phyloP scores from a whole-genome alignment of 2,113 vertebrate genomes.

The Festucalex cinctus region DNA sequence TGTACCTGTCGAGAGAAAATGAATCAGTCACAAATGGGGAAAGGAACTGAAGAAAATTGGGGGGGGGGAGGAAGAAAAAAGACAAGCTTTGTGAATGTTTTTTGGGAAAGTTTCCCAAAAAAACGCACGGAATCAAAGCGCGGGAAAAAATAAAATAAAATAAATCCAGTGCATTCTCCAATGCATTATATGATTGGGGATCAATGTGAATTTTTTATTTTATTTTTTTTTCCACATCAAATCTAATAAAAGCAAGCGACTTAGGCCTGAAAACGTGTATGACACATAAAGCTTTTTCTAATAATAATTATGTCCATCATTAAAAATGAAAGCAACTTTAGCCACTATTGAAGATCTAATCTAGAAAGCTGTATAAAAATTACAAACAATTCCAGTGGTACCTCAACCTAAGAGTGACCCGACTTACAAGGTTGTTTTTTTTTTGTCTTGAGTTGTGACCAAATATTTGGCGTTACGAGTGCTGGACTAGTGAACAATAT shows the following conservation, averaged over 20 bases:
- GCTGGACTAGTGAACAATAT: background rate
- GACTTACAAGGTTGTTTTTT: background rate
- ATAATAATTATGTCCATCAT: background rate
- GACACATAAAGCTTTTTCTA: background rate
- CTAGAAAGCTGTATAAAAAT: background rate
- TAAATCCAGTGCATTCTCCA: background rate
- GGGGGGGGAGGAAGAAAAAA: background rate
- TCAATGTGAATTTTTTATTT: background rate
- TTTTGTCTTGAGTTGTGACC: background rate
- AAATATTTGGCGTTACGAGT: background rate
- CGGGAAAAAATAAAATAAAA: background rate
- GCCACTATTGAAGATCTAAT: background rate
- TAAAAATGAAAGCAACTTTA: background rate
- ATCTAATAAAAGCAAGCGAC: constrained; percentile 4
- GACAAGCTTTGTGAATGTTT: background rate
- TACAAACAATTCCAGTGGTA: background rate
- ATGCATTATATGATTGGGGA: background rate
- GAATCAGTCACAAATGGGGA: constrained; percentile 9
- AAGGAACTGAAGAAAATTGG: no score
- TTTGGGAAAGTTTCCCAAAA: background rate
- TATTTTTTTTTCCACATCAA: background rate
- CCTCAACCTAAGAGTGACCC: background rate
- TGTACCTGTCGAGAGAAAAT: constrained; percentile 41
- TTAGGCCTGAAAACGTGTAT: background rate
- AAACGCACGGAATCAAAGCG: background rate